Percentiles rank a stretch among this genome's conserved stretches.
Evolutionary conservation across 2,888 invertebrate species (phyloP).

Genomic region (Trisateles emortualis): DNA sequence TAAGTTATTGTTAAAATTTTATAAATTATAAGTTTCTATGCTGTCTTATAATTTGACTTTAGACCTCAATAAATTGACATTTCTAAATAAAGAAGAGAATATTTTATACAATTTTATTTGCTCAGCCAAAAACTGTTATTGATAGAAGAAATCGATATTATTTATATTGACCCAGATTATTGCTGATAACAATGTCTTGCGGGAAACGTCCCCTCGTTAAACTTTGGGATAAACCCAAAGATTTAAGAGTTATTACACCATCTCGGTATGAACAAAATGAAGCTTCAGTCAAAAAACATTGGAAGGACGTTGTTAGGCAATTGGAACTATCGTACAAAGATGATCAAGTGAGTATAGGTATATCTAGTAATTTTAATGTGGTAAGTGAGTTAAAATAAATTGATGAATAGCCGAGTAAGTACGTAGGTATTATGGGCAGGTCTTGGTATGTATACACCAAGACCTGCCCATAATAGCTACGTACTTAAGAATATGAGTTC

Average conservation of each 20-base stretch:
- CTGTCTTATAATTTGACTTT: no score
- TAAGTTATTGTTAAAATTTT: no score
- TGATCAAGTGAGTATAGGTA: conserved; percentile 63
- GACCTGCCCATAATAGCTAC: no score
- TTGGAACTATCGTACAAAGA: conserved; percentile 78
- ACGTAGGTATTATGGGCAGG: no score
- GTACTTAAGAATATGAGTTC: no score
- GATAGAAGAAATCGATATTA: background rate
- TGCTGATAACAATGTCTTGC: conserved; percentile 64
- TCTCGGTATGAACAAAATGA: conserved; percentile 78
- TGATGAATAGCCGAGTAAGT: no score
- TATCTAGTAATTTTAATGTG: background rate
- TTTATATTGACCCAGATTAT: background rate
- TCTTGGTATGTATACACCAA: no score
- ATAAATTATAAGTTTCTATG: no score
- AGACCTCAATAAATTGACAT: no score
- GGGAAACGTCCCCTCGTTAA: conserved; percentile 71
- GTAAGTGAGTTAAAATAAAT: no score
- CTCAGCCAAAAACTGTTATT: no score
- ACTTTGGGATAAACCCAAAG: conserved; percentile 70
- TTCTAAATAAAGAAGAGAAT: background rate
- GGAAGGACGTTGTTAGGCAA: conserved; percentile 72
- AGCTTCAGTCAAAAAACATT: conserved; percentile 75
- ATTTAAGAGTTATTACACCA: conserved; percentile 62
- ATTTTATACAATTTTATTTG: background rate